Evolutionary conservation across 2,113 vertebrate species (phyloP).

Genomic region (Ceyx cyanopectus): DNA sequence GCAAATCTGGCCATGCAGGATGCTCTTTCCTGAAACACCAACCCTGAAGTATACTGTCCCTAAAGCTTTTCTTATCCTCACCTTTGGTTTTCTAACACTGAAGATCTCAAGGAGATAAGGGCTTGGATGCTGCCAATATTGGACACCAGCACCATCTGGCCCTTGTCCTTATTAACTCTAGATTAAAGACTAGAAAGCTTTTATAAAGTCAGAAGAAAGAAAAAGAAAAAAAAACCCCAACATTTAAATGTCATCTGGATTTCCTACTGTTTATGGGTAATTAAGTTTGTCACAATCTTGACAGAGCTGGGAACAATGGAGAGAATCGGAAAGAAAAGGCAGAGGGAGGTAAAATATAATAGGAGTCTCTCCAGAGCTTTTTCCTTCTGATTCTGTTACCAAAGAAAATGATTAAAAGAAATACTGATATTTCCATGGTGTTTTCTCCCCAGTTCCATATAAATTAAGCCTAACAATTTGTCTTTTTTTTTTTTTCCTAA

Average conservation of each 20-base stretch:
- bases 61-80: neutral
- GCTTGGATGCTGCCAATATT: neutral
- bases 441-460: conserved; percentile 25
- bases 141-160: conserved; percentile 47
- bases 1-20: neutral
- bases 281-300: conserved; percentile 66
- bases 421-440: conserved; percentile 42
- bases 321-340: conserved; percentile 30
- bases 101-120: neutral
- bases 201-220: conserved; percentile 7
- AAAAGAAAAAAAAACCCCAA: neutral
- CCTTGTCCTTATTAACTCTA: neutral
- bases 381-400: conserved; percentile 45
- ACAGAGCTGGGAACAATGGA: conserved; percentile 56
- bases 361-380: conserved; percentile 27
- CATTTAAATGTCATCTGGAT: conserved; percentile 35
- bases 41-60: fast-evolving
- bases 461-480: conserved; percentile 47
- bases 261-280: conserved; percentile 62
- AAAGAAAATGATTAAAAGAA: conserved; percentile 62
- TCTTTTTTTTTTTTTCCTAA: neutral
- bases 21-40: neutral
- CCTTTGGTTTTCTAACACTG: neutral
- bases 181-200: conserved; percentile 37
- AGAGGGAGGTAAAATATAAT: conserved; percentile 35